phyloP scores from a whole-genome alignment of 2,797 vertebrate genomes.

The Mus spretus region DNA sequence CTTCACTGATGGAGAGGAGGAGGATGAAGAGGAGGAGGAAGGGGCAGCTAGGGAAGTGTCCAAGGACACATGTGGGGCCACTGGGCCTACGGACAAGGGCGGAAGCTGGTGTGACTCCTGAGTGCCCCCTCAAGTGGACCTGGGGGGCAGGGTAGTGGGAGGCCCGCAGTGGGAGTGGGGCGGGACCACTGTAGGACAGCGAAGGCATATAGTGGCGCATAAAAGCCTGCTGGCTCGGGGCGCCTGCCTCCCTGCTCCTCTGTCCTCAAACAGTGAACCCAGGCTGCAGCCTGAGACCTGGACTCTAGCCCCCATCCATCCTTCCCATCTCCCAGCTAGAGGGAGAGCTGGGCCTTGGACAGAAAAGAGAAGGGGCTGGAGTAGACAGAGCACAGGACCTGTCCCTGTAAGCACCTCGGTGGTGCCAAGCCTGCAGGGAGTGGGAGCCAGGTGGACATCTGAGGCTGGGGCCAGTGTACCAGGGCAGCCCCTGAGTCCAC shows the following conservation, averaged over 20 bases:
- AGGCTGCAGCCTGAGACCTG: neutral
- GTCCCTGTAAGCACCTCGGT: neutral
- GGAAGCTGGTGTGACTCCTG: conserved; percentile 89
- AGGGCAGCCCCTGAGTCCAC: neutral
- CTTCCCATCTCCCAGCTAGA: neutral
- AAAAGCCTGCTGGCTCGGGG: conserved; percentile 81
- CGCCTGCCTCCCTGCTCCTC: conserved; percentile 72
- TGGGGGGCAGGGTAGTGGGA: conserved; percentile 56
- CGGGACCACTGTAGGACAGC: neutral
- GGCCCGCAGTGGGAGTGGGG: neutral
- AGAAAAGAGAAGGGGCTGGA: conserved; percentile 4
- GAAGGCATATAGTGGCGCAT: conserved; percentile 67
- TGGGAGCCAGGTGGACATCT: accelerated
- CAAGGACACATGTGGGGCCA: conserved; percentile 41
- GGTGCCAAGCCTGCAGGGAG: neutral
- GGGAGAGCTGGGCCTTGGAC: conserved; percentile 5
- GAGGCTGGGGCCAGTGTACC: neutral
- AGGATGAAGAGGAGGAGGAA: conserved; percentile 70
- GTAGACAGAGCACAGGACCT: neutral
- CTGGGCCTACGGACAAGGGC: conserved; percentile 82
- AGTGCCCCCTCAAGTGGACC: conserved; percentile 40
- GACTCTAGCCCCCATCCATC: neutral
- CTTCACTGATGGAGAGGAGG: conserved; percentile 90
- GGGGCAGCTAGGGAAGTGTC: conserved; percentile 58
- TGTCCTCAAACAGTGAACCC: conserved; percentile 27